phyloP scores from a whole-genome alignment of 1,140 invertebrate genomes.

The Drosophila ficusphila region DNA sequence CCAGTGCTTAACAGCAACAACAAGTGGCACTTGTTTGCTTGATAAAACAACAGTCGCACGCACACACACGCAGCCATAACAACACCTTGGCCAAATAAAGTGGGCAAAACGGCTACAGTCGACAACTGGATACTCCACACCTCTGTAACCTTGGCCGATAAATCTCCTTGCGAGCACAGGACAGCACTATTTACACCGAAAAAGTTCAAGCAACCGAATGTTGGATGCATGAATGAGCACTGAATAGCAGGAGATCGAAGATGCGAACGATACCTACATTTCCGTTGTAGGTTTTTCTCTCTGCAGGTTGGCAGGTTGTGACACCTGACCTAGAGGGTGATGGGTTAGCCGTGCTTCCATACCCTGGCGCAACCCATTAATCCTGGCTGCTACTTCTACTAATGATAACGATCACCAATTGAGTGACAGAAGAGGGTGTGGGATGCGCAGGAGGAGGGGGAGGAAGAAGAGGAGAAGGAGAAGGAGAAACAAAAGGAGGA shows the following conservation, averaged over 20 bases:
- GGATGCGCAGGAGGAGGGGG: constrained; percentile 2
- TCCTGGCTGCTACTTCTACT: constrained; percentile 33
- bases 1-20: constrained; percentile 24
- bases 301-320: neutral
- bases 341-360: neutral
- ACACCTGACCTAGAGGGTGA: neutral
- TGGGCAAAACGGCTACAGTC: constrained; percentile 13
- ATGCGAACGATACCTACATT: no score
- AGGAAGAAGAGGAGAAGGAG: neutral
- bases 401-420: constrained; percentile 45
- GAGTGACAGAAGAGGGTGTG: constrained; percentile 27
- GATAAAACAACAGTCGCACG: constrained; percentile 54
- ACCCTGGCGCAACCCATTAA: constrained; percentile 19
- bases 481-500: no score
- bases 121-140: constrained; percentile 12
- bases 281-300: no score
- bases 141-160: neutral
- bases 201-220: no score
- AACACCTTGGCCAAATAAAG: constrained; percentile 67
- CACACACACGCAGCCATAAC: constrained; percentile 14
- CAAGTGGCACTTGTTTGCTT: constrained; percentile 58
- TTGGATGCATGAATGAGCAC: no score
- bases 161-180: no score
- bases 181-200: no score
- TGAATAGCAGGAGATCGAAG: no score